A percentile compares a stretch with the other conserved stretches of the same genome.
These are phyloP conservation scores for Epinotia ramella DNA, from an alignment of 2,888 invertebrate genomes.

Conservation along the genomic window DNA sequence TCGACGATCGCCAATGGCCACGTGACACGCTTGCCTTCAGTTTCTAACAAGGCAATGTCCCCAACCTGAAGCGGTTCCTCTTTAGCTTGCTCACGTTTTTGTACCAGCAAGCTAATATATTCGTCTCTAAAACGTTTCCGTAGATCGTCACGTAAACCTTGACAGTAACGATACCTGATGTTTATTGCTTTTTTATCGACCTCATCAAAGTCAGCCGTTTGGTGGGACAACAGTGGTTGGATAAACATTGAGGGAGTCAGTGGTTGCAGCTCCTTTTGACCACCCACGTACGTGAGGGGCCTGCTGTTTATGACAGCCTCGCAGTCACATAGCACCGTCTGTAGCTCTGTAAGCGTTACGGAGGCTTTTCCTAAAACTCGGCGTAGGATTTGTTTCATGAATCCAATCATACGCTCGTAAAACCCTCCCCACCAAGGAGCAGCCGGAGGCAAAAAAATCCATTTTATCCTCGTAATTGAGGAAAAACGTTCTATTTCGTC, in stretches of 20 bases:
- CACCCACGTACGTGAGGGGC: slow-evolving; percentile 16
- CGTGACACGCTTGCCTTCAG: slow-evolving; percentile 19
- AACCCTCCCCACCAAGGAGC: no score
- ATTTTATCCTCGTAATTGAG: no score
- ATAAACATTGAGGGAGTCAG: no score
- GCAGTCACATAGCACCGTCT: neutral
- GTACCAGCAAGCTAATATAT: neutral
- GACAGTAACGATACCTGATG: slow-evolving; percentile 10
- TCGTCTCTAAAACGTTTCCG: slow-evolving; percentile 38
- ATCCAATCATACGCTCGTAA: no score
- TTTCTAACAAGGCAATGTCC: slow-evolving; percentile 18
- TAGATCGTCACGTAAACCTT: slow-evolving; percentile 26
- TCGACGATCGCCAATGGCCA: slow-evolving; percentile 18
- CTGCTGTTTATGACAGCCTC: slow-evolving; percentile 23
- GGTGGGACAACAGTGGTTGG: no score
- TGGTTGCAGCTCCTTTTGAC: slow-evolving; percentile 1
- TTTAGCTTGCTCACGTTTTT: neutral
- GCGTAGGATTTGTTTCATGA: no score
- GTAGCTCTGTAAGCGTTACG: no score
- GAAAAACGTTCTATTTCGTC: no score
- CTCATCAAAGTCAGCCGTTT: neutral
- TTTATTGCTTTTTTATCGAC: slow-evolving; percentile 6
- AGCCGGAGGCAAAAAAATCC: no score
- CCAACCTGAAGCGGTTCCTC: neutral
- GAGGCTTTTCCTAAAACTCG: no score